Base-by-base conservation (phyloP, 2,888 invertebrate species). In the Byasa hedistus region DNA sequence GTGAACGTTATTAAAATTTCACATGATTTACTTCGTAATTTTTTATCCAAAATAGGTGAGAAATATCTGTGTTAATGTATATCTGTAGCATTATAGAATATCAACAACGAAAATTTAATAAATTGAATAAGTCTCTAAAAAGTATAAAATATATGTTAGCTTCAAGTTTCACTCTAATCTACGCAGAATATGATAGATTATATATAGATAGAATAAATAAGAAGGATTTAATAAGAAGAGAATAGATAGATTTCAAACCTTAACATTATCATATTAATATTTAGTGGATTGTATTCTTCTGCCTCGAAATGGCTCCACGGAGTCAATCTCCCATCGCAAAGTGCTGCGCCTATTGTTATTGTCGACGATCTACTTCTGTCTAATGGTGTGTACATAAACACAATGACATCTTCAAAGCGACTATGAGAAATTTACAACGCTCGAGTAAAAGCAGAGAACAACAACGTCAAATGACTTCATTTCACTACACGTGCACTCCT, bases 331-430 rank as follows among this genome's bases (percentile, higher is more conserved):
- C 48, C 67, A 57, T 60, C 39, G 36, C 59, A 51, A 67, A 67
- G 56, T 55, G 59, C 36, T 60, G 48, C 60, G 55, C 39, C 63
- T 60, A 56, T 67, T 67, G 67, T 67, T 61, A 60, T 56, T 48
- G 56, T 32, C 55, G 23, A 61, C 57, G n/a, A 55, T 51, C 55
- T 56, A 54, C 58, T 55, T 24, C 36, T 3, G 56, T 39, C 60
- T 67, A 67, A 67, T 67, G 67, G 67, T 67, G 59, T 67, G 67
- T 60, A 63, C 63, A 63, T 60, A 63, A 62, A 66, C 57, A 62
- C 62, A 58, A 63, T 36, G 60, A 36, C 48, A 59, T 59, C 67
- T 63, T 32, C 55, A 60, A 59, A 51, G 32, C 10, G 32, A 52
- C 12, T 32, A 60, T 57, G 24, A 58, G 54, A 58, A 51, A 62